A percentile compares a stretch with the other conserved stretches of the same genome.
Evolutionary conservation across 2,797 vertebrate species (phyloP).

Genomic region (Amblyopsis hoosieri): DNA sequence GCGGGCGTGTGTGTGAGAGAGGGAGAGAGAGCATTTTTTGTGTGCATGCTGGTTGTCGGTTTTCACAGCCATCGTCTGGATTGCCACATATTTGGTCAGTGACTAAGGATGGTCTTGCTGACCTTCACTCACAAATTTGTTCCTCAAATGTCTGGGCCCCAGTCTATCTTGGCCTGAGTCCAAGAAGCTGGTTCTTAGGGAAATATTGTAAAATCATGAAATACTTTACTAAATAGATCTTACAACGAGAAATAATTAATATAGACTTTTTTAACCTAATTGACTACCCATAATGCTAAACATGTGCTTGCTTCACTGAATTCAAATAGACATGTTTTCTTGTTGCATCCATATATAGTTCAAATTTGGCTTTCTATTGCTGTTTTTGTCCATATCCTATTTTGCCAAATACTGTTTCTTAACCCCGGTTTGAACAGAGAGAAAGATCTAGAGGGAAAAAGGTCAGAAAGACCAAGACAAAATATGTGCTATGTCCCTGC

Average conservation of each 20-base stretch:
- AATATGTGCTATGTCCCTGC: conserved; percentile 45
- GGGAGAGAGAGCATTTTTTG: not conserved
- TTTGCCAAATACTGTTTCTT: too few species aligned
- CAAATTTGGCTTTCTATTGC: too few species aligned
- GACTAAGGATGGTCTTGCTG: conserved; percentile 40
- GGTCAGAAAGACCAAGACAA: conserved; percentile 18
- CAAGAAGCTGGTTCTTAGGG: not conserved
- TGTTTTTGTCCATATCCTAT: too few species aligned
- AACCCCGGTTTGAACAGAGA: not conserved
- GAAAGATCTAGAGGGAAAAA: conserved; percentile 17
- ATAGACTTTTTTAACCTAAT: too few species aligned
- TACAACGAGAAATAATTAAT: too few species aligned
- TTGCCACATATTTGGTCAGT: conserved; percentile 44
- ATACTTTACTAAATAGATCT: too few species aligned
- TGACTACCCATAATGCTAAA: too few species aligned
- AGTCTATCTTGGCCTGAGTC: conserved; percentile 1
- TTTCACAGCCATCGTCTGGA: conserved; percentile 62
- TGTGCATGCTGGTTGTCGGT: conserved; percentile 26
- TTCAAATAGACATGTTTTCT: too few species aligned
- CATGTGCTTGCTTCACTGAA: too few species aligned
- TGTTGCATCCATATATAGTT: too few species aligned
- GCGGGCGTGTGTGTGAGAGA: not conserved
- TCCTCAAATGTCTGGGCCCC: conserved; percentile 16
- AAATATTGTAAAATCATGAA: too few species aligned
- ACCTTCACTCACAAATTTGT: conserved; percentile 55